These are phyloP conservation scores for Pycnonotus jocosus DNA, from an alignment of 2,113 vertebrate genomes.

Conservation along the genomic window DNA sequence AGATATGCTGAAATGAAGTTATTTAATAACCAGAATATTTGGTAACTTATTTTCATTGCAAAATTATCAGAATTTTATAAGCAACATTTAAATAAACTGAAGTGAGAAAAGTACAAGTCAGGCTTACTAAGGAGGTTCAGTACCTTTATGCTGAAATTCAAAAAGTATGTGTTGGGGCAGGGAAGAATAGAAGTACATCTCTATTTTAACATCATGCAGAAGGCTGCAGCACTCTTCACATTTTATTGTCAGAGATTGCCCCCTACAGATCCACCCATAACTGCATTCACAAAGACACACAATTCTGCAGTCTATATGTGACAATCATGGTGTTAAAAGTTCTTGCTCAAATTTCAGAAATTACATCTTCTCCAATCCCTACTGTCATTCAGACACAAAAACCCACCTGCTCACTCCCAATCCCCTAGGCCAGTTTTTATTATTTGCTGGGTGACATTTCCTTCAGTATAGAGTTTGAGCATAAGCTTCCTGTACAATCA, in stretches of 20 bases:
- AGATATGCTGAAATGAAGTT: not conserved
- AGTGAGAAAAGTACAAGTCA: not conserved
- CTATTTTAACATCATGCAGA: not conserved
- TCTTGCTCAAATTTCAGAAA: not conserved
- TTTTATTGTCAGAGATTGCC: slow-evolving; percentile 69
- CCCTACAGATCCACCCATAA: slow-evolving; percentile 63
- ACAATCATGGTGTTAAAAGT: not conserved
- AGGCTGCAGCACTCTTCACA: not conserved
- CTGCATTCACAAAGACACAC: not conserved
- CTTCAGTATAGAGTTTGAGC: not conserved
- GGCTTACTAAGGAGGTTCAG: not conserved
- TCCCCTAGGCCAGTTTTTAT: not conserved
- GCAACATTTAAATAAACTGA: not conserved
- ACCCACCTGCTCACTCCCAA: not conserved
- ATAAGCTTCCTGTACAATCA: not conserved
- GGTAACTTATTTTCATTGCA: not conserved
- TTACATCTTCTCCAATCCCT: not conserved
- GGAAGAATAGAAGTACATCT: not conserved
- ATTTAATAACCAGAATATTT: not conserved
- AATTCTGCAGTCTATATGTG: not conserved
- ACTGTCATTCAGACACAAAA: not conserved
- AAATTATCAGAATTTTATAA: not conserved
- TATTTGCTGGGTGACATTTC: not conserved
- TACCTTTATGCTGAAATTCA: not conserved
- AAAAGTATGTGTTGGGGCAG: not conserved